Conservation (phyloP, 2,113 vertebrate species). For the Rhea pennata region DNA sequence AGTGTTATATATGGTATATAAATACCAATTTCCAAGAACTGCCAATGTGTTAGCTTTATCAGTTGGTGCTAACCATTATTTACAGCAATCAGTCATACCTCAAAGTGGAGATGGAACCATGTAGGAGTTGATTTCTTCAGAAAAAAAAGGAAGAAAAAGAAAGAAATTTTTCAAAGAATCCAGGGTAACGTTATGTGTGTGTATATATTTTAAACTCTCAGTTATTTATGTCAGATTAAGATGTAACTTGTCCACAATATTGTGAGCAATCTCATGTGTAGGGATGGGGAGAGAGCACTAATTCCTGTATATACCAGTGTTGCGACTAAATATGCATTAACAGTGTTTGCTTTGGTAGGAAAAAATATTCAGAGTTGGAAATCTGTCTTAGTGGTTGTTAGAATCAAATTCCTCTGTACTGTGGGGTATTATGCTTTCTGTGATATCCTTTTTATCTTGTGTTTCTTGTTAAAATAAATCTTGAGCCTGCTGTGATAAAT, state of each 20-base stretch:
- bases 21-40: neutral
- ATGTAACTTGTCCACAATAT: neutral
- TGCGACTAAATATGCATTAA: neutral
- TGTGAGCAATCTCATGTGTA: neutral
- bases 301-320: neutral
- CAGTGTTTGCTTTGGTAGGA: neutral
- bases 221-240: neutral
- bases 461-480: conserved; percentile 59
- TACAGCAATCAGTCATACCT: neutral
- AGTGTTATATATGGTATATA: neutral
- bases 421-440: conserved; percentile 13
- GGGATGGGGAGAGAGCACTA: neutral
- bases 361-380: neutral
- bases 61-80: neutral
- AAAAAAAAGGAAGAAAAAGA: no score
- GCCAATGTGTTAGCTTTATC: neutral
- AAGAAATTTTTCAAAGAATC: neutral
- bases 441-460: conserved; percentile 42
- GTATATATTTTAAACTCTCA: neutral
- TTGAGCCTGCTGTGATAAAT: conserved; percentile 63
- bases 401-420: conserved; percentile 4
- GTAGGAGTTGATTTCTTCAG: neutral
- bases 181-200: no score
- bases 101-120: neutral
- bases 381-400: neutral